Evolutionary conservation across 2,797 vertebrate species (phyloP).

Genomic region (Sebastes itinus): DNA sequence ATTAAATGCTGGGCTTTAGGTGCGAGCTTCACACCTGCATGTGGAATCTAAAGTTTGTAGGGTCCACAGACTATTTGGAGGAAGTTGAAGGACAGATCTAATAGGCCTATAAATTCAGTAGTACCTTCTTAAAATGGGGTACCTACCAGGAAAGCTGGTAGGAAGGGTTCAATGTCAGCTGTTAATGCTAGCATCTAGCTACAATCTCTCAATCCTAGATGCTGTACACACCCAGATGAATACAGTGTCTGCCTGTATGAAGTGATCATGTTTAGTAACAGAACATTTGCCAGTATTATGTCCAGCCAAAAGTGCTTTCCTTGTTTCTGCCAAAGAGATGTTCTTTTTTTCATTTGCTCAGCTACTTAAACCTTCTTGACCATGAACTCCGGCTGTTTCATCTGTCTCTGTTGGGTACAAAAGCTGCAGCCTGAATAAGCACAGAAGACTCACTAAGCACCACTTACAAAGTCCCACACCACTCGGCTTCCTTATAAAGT

Average conservation of each 20-base stretch:
- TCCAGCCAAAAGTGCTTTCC: constrained; percentile 69
- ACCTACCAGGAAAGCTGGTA: not conserved
- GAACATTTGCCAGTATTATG: constrained; percentile 45
- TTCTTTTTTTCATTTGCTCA: constrained; percentile 52
- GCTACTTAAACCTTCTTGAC: constrained; percentile 37
- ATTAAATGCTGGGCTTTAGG: constrained; percentile 3
- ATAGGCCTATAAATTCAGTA: constrained; percentile 10
- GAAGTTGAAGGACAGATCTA: constrained; percentile 25
- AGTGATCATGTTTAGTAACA: constrained; percentile 21
- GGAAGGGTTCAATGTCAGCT: constrained; percentile 9
- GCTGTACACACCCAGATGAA: constrained; percentile 16
- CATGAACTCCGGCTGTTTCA: constrained; percentile 23
- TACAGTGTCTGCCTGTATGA: constrained; percentile 18
- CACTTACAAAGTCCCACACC: constrained; percentile 2
- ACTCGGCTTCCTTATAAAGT: constrained; percentile 60
- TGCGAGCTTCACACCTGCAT: constrained; percentile 11
- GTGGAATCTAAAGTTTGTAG: constrained; percentile 31
- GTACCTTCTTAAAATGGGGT: constrained; percentile 6
- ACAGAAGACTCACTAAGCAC: constrained; percentile 1
- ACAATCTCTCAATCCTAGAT: constrained; percentile 2
- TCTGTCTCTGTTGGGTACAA: constrained; percentile 18
- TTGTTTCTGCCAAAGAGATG: constrained; percentile 71
- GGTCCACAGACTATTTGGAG: constrained; percentile 23
- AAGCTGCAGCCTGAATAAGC: constrained; percentile 14
- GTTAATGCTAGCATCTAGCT: constrained; percentile 18